Conservation (phyloP, 2,888 invertebrate genomes). For the Diarsia mendica region DNA sequence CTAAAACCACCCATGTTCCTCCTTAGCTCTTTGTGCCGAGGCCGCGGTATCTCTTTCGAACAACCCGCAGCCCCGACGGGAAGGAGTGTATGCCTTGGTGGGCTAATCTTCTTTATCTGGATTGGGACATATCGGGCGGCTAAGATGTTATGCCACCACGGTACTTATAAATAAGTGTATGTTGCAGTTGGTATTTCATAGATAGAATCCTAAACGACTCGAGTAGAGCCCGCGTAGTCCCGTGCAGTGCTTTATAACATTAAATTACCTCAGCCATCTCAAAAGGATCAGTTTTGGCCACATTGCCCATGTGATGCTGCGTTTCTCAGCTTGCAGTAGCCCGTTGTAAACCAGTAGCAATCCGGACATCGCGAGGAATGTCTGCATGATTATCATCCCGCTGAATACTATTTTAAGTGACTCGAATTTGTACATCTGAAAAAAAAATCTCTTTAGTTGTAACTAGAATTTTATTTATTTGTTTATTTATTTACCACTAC, state of each 20-base stretch:
- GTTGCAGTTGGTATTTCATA: neutral
- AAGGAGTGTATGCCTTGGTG: too few relatives aligned
- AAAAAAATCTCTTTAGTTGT: neutral
- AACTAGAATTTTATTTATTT: neutral
- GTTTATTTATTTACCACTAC: too few relatives aligned
- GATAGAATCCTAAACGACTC: neutral
- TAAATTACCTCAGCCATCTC: slow-evolving; percentile 70
- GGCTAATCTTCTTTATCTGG: too few relatives aligned
- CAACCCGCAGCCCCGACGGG: too few relatives aligned
- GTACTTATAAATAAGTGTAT: neutral
- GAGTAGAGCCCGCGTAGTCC: neutral
- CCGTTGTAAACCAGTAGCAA: slow-evolving; percentile 70
- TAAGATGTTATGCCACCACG: neutral
- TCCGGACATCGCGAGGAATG: slow-evolving; percentile 70
- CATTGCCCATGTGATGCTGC: slow-evolving; percentile 50
- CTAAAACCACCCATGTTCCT: too few relatives aligned
- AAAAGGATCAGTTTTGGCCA: slow-evolving; percentile 62
- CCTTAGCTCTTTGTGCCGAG: too few relatives aligned
- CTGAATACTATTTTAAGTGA: slow-evolving; percentile 43
- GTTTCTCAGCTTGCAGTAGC: slow-evolving; percentile 59
- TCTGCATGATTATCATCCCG: slow-evolving; percentile 68
- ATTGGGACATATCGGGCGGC: too few relatives aligned
- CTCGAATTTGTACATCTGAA: slow-evolving; percentile 43
- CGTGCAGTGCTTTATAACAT: neutral
- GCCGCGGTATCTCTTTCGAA: too few relatives aligned